These are phyloP conservation scores for Barnardius zonarius DNA, from an alignment of 2,113 vertebrate genomes.

Conservation along the genomic window DNA sequence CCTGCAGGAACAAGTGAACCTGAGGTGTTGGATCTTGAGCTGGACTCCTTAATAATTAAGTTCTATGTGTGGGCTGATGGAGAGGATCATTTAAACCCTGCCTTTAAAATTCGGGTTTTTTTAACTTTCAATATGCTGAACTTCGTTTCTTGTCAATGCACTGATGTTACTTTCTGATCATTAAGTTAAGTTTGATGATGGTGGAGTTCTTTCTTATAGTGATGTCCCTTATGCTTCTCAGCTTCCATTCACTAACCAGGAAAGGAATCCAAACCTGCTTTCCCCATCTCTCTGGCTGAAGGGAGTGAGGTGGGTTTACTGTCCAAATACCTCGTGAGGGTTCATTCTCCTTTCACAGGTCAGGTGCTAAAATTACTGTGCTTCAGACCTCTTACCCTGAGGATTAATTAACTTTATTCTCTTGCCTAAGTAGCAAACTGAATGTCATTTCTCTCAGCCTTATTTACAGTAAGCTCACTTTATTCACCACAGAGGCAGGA, in stretches of 20 bases:
- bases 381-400: neutral
- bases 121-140: neutral
- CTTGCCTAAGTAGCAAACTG: slow-evolving; percentile 15
- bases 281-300: neutral
- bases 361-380: neutral
- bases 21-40: neutral
- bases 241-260: neutral
- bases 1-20: neutral
- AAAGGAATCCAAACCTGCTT: neutral
- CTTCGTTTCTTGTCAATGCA: neutral
- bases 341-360: neutral
- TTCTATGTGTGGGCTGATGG: neutral
- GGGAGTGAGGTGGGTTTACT: neutral
- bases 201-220: neutral
- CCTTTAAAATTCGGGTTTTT: neutral
- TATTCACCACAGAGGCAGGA: slow-evolving; percentile 35
- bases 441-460: slow-evolving; percentile 44
- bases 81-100: neutral
- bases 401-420: neutral
- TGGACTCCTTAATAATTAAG: neutral
- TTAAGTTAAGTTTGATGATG: neutral
- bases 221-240: neutral
- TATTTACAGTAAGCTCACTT: slow-evolving; percentile 57
- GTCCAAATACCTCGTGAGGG: neutral
- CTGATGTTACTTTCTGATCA: neutral